These are phyloP conservation scores for Tachycineta bicolor DNA, from an alignment of 2,113 vertebrate genomes.

Conservation along the genomic window DNA sequence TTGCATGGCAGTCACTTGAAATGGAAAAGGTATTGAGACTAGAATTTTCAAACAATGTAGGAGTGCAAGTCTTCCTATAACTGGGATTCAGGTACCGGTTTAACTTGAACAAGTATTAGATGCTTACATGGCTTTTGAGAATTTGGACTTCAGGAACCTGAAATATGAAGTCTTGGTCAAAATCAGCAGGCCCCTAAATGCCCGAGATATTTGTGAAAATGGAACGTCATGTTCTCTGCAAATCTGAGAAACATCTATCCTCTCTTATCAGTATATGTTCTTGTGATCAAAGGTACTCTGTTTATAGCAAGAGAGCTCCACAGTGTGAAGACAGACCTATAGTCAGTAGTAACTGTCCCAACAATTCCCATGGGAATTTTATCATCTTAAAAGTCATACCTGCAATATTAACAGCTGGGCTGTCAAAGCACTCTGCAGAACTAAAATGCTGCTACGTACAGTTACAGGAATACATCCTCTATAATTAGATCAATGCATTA, in stretches of 20 bases:
- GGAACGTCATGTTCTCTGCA: neutral
- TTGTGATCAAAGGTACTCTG: neutral
- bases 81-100: neutral
- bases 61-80: neutral
- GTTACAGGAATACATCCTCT: neutral
- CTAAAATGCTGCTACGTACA: neutral
- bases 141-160: neutral
- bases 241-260: neutral
- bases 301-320: neutral
- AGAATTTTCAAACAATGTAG: neutral
- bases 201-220: neutral
- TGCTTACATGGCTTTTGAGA: neutral
- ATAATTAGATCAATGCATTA: neutral
- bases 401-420: neutral
- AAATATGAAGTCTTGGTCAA: neutral
- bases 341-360: neutral
- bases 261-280: neutral
- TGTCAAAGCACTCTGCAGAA: neutral
- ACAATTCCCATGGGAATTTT: neutral
- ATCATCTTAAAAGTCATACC: neutral
- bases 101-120: neutral
- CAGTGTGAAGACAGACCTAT: neutral
- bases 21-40: neutral
- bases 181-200: neutral
- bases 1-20: neutral